A percentile compares a stretch with the other conserved stretches of the same genome.
Conservation (phyloP, 1,140 invertebrate species). For the Pantala flavescens region DNA sequence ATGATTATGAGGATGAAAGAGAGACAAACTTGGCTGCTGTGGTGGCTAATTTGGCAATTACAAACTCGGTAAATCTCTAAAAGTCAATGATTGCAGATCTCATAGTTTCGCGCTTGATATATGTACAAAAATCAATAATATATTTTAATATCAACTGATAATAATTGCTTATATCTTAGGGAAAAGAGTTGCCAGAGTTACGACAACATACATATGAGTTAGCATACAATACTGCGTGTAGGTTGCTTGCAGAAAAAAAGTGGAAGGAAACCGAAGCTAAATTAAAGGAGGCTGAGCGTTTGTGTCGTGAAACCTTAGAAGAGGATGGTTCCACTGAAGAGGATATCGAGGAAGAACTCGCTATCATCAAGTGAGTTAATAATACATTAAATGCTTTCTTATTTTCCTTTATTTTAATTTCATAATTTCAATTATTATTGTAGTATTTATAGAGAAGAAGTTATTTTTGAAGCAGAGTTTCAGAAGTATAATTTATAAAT, state of each 20-base stretch:
- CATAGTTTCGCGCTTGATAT: too few relatives aligned
- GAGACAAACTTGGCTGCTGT: constrained; percentile 87
- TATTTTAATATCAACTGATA: not conserved
- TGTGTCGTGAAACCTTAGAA: constrained; percentile 69
- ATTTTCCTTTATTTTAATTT: not conserved
- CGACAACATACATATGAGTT: constrained; percentile 71
- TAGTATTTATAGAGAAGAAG: constrained; percentile 13
- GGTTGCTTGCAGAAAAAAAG: constrained; percentile 57
- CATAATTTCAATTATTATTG: not conserved
- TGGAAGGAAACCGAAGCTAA: constrained; percentile 69
- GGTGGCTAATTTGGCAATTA: constrained; percentile 59
- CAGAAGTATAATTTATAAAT: too few relatives aligned
- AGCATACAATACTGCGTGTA: constrained; percentile 80
- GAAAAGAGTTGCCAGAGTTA: constrained; percentile 40
- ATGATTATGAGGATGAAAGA: constrained; percentile 90
- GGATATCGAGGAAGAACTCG: constrained; percentile 78
- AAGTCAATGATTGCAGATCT: not conserved
- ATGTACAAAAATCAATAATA: not conserved
- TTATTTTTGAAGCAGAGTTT: too few relatives aligned
- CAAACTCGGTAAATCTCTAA: constrained; percentile 43
- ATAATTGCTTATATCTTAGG: not conserved
- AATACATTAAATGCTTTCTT: too few relatives aligned
- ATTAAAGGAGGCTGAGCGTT: constrained; percentile 68
- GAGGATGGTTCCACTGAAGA: constrained; percentile 83
- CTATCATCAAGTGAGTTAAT: constrained; percentile 66